phyloP scores from a whole-genome alignment of 2,888 invertebrate genomes.

The Sesamia inferens region DNA sequence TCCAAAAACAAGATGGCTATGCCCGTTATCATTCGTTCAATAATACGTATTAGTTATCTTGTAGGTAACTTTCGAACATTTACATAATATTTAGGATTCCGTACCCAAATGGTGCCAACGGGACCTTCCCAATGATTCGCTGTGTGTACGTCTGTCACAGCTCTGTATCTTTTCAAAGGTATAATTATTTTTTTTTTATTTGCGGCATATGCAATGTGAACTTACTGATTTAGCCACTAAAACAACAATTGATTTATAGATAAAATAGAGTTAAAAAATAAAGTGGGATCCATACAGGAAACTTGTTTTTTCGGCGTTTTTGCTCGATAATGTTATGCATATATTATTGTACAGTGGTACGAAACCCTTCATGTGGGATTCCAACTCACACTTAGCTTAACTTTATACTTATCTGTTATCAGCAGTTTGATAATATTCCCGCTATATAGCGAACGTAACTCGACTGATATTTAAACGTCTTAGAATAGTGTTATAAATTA shows the following conservation, averaged over 20 bases:
- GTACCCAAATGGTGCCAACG: not conserved
- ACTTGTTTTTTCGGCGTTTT: not conserved
- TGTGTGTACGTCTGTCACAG: not conserved
- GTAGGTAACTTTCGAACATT: not conserved
- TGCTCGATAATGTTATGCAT: not conserved
- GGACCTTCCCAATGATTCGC: no score
- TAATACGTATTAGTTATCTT: not conserved
- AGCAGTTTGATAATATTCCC: slow-evolving; percentile 27
- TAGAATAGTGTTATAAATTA: not conserved
- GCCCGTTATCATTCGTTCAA: slow-evolving; percentile 3
- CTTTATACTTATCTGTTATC: slow-evolving; percentile 14
- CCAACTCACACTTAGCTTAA: not conserved
- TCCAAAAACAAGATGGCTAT: slow-evolving; percentile 33
- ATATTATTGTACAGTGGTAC: not conserved
- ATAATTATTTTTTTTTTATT: no score
- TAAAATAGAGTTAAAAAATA: not conserved
- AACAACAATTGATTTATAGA: not conserved
- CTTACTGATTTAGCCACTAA: not conserved
- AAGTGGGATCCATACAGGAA: not conserved
- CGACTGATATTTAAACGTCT: not conserved
- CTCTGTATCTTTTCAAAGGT: not conserved
- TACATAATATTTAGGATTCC: slow-evolving; percentile 1
- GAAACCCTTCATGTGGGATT: not conserved
- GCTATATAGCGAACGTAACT: not conserved
- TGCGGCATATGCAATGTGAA: not conserved